A percentile compares a stretch with the other conserved stretches of the same genome.
These are phyloP conservation scores for Notodonta ziczac DNA, from an alignment of 2,888 invertebrate genomes.

Conservation along the genomic window DNA sequence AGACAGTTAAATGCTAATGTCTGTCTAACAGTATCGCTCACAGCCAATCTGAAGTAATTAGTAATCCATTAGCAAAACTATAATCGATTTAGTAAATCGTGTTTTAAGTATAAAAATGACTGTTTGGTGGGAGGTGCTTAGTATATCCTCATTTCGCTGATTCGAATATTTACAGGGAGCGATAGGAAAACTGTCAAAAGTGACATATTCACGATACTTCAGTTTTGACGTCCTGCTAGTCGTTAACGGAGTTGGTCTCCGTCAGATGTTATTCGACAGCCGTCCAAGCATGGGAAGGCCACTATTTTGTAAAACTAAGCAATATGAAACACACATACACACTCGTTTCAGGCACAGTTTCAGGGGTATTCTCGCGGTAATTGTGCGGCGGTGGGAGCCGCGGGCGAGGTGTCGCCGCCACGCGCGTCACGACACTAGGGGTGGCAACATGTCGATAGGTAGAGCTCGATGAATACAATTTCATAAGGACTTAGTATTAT, in stretches of 20 bases:
- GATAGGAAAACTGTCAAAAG: too few species aligned
- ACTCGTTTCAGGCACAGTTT: slow-evolving; percentile 4
- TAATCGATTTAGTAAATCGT: not conserved
- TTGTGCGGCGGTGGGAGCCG: slow-evolving; percentile 57
- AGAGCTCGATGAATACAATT: not conserved
- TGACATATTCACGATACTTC: too few species aligned
- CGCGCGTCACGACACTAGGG: slow-evolving; percentile 48
- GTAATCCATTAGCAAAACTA: not conserved
- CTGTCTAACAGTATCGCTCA: not conserved
- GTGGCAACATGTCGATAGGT: slow-evolving; percentile 27
- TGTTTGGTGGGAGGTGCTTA: too few species aligned
- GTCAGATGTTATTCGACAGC: too few species aligned
- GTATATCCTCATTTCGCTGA: too few species aligned
- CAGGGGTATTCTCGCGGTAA: slow-evolving; percentile 37
- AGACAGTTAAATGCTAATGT: too few species aligned
- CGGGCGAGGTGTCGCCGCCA: slow-evolving; percentile 73
- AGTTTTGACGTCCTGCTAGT: too few species aligned
- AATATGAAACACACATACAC: not conserved
- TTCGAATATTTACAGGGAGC: too few species aligned
- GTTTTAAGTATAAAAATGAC: too few species aligned
- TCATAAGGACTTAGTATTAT: too few species aligned
- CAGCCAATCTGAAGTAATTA: not conserved
- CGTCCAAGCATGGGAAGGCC: too few species aligned
- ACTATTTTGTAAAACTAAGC: not conserved
- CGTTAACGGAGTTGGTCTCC: too few species aligned